Conservation (phyloP, 2,113 vertebrate species). For the Dolichotis patagonum region DNA sequence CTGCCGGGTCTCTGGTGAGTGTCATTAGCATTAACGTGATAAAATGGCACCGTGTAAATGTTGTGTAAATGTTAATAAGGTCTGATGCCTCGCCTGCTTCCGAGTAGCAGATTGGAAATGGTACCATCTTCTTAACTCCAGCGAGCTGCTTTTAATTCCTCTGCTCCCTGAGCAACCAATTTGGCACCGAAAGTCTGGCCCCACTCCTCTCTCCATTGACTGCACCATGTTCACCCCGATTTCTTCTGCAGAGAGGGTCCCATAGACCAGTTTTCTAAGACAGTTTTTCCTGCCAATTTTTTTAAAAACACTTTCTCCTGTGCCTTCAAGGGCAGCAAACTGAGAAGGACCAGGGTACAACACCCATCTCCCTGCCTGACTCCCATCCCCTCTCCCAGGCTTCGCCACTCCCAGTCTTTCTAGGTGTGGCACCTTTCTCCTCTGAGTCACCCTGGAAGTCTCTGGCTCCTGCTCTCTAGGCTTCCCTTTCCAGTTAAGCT, state of each 20-base stretch:
- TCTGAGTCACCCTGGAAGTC: not conserved
- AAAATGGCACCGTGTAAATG: constrained; percentile 60
- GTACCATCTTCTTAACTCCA: constrained; percentile 37
- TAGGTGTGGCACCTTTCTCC: not conserved
- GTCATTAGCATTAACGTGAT: constrained; percentile 59
- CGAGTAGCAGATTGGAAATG: constrained; percentile 74
- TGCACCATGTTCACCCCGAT: rapidly evolving
- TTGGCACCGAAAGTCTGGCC: not conserved
- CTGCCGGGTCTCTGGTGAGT: not conserved
- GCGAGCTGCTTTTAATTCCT: constrained; percentile 17
- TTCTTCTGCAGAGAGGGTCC: not conserved
- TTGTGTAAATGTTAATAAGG: too few species aligned
- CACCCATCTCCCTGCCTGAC: not conserved
- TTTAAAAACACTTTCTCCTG: not conserved
- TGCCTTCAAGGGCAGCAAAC: not conserved
- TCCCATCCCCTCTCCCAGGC: rapidly evolving
- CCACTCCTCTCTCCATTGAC: not conserved
- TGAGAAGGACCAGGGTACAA: rapidly evolving
- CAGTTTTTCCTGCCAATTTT: not conserved
- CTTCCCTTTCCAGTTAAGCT: not conserved
- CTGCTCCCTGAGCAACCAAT: not conserved
- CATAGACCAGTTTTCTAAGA: not conserved
- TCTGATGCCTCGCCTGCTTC: constrained; percentile 56
- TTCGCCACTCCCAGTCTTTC: rapidly evolving
- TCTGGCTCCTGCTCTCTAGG: not conserved